Percentiles rank a stretch among this genome's conserved stretches.
Conservation (phyloP, 2,888 invertebrate genomes). For the Tineola bisselliella region DNA sequence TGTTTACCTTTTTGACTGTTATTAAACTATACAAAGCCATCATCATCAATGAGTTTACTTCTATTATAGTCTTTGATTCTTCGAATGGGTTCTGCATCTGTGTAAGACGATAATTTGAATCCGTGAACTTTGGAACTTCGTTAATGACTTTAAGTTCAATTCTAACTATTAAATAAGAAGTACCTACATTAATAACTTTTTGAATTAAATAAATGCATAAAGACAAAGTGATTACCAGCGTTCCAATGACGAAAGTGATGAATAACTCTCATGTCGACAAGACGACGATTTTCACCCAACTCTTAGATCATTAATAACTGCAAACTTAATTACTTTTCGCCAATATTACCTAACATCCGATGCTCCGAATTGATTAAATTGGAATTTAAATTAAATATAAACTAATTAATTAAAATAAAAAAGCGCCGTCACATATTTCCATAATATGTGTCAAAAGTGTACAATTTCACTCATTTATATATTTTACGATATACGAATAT, state of each 20-base stretch:
- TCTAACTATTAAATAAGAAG: neutral
- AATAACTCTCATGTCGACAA: neutral
- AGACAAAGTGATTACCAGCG: neutral
- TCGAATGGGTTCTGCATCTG: too few species aligned
- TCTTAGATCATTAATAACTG: constrained; percentile 11
- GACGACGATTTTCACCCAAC: neutral
- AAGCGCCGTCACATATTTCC: too few species aligned
- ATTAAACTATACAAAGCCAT: too few species aligned
- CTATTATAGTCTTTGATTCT: too few species aligned
- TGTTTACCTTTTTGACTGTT: too few species aligned
- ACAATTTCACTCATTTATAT: too few species aligned
- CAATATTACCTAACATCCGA: neutral
- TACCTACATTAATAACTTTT: neutral
- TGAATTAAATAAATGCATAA: neutral
- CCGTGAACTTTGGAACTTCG: too few species aligned
- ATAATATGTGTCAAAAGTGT: too few species aligned
- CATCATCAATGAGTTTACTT: too few species aligned
- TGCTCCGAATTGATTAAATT: neutral
- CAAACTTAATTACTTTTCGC: constrained; percentile 12
- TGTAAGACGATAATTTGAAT: too few species aligned
- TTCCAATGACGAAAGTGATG: neutral
- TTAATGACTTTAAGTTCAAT: neutral
- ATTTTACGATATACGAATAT: too few species aligned
- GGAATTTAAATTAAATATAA: neutral
- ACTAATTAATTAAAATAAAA: too few species aligned